These are phyloP conservation scores for Mustelus asterias DNA, from an alignment of 2,113 vertebrate species.

Conservation along the genomic window DNA sequence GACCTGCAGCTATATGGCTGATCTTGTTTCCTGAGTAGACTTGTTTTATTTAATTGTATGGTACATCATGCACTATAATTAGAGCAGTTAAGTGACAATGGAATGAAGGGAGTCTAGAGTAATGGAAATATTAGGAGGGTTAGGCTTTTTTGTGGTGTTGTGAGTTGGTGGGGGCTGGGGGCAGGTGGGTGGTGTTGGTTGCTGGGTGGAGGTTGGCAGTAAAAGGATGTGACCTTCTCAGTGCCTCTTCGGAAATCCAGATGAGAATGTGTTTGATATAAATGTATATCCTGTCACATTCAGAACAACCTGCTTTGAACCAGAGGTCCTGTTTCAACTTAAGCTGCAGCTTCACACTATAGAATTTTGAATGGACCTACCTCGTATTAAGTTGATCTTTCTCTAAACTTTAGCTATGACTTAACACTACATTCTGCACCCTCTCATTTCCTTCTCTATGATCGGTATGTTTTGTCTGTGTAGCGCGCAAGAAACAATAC, in stretches of 20 bases:
- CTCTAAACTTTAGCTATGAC: no score
- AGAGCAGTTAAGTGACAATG: slow-evolving; percentile 25
- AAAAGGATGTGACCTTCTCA: not conserved
- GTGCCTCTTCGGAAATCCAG: not conserved
- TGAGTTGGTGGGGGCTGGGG: not conserved
- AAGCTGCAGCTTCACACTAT: not conserved
- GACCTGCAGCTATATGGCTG: slow-evolving; percentile 35
- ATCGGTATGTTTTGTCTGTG: no score
- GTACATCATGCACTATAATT: slow-evolving; percentile 32
- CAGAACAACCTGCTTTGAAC: not conserved
- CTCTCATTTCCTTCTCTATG: no score
- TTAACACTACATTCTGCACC: no score
- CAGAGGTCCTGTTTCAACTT: not conserved
- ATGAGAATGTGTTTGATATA: not conserved
- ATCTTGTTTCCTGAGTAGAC: slow-evolving; percentile 34
- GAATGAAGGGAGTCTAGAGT: slow-evolving; percentile 31
- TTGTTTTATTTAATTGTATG: slow-evolving; percentile 35
- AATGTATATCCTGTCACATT: not conserved
- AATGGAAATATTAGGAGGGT: slow-evolving; percentile 1
- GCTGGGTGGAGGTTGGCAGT: not conserved
- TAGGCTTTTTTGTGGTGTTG: not conserved
- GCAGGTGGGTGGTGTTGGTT: no score
- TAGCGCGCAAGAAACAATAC: no score
- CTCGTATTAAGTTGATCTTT: no score
- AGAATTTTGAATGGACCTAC: not conserved